phyloP scores from a whole-genome alignment of 2,797 vertebrate genomes.

The Acanthiza pusilla region DNA sequence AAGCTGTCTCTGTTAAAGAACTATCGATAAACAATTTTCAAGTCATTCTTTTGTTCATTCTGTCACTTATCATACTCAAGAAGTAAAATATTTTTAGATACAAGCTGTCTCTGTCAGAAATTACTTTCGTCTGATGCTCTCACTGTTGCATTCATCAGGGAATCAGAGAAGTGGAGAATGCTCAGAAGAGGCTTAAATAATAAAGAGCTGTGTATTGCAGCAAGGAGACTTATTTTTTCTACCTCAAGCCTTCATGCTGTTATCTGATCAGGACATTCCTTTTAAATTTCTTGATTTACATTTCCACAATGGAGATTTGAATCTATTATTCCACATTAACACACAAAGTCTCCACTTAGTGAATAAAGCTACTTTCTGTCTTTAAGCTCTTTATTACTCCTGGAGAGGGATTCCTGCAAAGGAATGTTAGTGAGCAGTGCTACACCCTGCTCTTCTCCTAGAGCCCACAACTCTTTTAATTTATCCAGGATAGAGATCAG shows the following conservation, averaged over 20 bases:
- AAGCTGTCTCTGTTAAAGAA: slow-evolving; percentile 25
- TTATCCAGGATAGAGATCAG: neutral
- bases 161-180: slow-evolving; percentile 18
- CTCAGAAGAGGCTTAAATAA: slow-evolving; percentile 36
- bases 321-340: neutral
- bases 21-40: slow-evolving; percentile 53
- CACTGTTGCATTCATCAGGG: slow-evolving; percentile 23
- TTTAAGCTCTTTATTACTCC: neutral
- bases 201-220: neutral
- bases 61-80: slow-evolving; percentile 52
- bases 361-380: neutral
- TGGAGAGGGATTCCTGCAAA: neutral
- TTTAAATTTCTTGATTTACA: neutral
- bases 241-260: neutral
- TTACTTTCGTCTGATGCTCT: slow-evolving; percentile 46
- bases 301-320: neutral
- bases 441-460: neutral
- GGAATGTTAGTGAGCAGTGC: neutral
- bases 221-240: neutral
- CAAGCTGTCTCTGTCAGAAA: slow-evolving; percentile 51
- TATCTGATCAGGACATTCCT: neutral
- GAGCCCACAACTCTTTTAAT: neutral
- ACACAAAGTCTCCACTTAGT: neutral
- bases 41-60: slow-evolving; percentile 37
- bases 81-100: slow-evolving; percentile 53